Evolutionary conservation across 1,140 invertebrate species (phyloP).

Genomic region (Theocolax elegans): DNA sequence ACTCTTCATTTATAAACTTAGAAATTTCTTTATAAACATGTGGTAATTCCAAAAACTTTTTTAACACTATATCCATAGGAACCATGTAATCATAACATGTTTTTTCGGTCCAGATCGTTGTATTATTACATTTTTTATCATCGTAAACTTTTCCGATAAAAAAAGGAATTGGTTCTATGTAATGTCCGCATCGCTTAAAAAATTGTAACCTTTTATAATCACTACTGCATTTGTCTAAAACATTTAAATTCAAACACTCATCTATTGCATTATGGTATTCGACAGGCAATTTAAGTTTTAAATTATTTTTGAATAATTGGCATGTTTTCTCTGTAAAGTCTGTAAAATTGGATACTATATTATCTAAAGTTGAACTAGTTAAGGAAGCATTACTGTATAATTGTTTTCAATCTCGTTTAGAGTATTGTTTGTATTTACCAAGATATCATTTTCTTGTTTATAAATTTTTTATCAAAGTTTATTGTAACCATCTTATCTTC

Average conservation of each 20-base stretch:
- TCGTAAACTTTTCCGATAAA: no score
- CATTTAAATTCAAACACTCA: background rate
- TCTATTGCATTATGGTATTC: background rate
- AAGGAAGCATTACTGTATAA: background rate
- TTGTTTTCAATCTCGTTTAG: no score
- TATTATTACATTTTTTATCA: no score
- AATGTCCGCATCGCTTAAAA: no score
- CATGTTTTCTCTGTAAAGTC: background rate
- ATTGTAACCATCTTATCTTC: no score
- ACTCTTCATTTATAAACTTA: constrained; percentile 32
- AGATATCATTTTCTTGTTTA: no score
- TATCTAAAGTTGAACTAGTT: background rate
- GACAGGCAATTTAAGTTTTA: background rate
- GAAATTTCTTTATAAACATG: constrained; percentile 37
- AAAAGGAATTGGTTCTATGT: no score
- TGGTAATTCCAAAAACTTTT: constrained; percentile 38
- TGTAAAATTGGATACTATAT: background rate
- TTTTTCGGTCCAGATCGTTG: no score
- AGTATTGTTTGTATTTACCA: no score
- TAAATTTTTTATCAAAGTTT: no score
- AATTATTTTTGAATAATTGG: background rate
- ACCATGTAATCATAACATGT: background rate
- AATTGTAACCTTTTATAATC: no score
- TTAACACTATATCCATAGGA: constrained; percentile 12
- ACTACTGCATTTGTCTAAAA: no score